These are phyloP conservation scores for Sciurus vulgaris DNA, from an alignment of 2,797 vertebrate species.

Conservation along the genomic window DNA sequence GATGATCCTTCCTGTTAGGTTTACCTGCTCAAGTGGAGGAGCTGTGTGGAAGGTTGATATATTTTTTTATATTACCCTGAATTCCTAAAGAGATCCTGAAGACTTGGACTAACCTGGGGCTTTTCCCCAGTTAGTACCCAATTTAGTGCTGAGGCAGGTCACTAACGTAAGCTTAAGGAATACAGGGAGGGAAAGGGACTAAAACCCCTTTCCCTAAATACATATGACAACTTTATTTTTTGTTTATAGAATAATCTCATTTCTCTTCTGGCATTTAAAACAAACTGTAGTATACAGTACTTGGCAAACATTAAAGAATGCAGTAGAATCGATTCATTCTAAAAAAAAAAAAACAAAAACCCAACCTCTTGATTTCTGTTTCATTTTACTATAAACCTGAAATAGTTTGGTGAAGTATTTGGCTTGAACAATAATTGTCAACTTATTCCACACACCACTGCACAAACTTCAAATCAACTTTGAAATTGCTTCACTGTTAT, in stretches of 20 bases:
- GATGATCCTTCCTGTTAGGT: neutral
- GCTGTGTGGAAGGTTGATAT: neutral
- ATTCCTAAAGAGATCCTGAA: conserved; percentile 11
- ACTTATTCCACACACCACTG: neutral
- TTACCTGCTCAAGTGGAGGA: neutral
- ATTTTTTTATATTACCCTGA: neutral
- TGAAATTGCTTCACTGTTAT: neutral
- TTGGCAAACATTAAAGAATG: neutral
- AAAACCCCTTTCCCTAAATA: conserved; percentile 26
- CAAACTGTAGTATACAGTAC: neutral
- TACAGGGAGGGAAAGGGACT: too few relatives aligned
- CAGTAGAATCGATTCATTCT: neutral
- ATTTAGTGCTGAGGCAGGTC: too few relatives aligned
- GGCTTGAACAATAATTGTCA: neutral
- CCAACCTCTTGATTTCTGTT: neutral
- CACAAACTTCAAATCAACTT: neutral
- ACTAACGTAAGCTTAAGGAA: neutral
- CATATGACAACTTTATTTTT: neutral
- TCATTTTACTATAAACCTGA: conserved; percentile 4
- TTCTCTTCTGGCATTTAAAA: neutral
- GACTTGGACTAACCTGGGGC: neutral
- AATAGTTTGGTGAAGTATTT: neutral
- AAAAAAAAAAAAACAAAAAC: neutral
- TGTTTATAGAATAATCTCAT: neutral
- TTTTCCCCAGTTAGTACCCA: neutral